A percentile compares a stretch with the other conserved stretches of the same genome.
phyloP scores from a whole-genome alignment of 2,113 vertebrate species.

The Opisthocomus hoazin region DNA sequence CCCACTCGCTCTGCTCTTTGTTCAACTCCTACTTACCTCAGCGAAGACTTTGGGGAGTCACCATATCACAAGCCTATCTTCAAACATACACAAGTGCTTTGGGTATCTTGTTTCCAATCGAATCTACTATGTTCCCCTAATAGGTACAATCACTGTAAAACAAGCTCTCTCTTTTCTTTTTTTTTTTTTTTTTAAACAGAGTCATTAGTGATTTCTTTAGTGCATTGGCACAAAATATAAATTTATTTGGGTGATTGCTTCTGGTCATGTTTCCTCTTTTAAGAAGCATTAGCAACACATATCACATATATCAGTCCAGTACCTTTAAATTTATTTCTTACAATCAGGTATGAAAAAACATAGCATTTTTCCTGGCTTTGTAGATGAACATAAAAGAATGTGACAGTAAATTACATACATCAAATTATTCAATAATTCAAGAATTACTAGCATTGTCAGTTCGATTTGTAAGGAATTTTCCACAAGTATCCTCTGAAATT shows the following conservation, averaged over 20 bases:
- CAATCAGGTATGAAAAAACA: neutral
- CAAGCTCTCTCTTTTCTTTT: neutral
- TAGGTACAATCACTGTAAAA: slow-evolving; percentile 36
- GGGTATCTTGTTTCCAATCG: slow-evolving; percentile 32
- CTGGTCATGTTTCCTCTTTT: neutral
- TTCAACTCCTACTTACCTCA: neutral
- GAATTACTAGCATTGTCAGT: neutral
- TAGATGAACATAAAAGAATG: neutral
- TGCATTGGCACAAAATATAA: neutral
- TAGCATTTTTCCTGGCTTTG: neutral
- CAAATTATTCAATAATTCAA: neutral
- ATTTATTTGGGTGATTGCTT: slow-evolving; percentile 19
- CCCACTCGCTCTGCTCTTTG: neutral
- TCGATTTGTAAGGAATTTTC: neutral
- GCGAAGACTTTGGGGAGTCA: neutral
- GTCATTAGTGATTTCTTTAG: slow-evolving; percentile 18
- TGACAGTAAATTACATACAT: neutral
- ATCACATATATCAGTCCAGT: neutral
- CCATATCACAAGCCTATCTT: neutral
- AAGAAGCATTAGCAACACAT: neutral
- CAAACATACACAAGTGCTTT: slow-evolving; percentile 1
- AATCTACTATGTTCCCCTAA: neutral
- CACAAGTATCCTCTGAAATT: neutral
- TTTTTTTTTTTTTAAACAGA: neutral
- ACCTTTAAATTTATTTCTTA: neutral